Evolutionary conservation across 2,888 invertebrate species (phyloP).

Genomic region (Tipula lateralis): DNA sequence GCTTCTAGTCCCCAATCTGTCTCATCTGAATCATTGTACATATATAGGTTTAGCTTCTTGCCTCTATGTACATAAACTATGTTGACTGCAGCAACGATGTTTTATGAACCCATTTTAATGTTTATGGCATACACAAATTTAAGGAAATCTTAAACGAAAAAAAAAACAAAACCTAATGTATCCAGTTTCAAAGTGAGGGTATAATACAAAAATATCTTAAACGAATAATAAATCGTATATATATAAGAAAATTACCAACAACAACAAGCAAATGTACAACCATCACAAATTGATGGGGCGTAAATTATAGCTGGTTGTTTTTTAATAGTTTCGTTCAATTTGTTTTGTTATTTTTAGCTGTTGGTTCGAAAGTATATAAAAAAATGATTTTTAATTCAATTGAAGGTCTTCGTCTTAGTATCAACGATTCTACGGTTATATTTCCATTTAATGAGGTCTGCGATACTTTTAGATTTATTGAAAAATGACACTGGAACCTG

Average conservation of each 20-base stretch:
- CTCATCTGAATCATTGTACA: too few species aligned
- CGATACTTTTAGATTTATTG: background rate
- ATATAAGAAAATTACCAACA: background rate
- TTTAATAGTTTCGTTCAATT: background rate
- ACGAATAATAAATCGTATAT: background rate
- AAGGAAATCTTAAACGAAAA: background rate
- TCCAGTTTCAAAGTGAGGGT: background rate
- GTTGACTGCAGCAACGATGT: too few species aligned
- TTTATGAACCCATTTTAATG: background rate
- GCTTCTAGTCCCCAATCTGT: too few species aligned
- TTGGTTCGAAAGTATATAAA: background rate
- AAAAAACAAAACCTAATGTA: background rate
- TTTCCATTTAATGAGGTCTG: background rate
- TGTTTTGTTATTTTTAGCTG: background rate
- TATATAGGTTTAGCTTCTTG: background rate
- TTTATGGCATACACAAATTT: background rate
- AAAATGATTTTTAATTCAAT: background rate
- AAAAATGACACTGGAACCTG: background rate
- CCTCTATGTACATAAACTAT: background rate
- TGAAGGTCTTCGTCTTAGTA: background rate
- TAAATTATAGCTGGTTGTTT: background rate
- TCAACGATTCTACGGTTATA: background rate
- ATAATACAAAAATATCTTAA: background rate
- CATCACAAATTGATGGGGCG: slow-evolving; percentile 5
- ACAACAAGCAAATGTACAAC: background rate